A percentile compares a stretch with the other conserved stretches of the same genome.
Conservation (phyloP, 2,797 vertebrate genomes). For the Smutsia gigantea region DNA sequence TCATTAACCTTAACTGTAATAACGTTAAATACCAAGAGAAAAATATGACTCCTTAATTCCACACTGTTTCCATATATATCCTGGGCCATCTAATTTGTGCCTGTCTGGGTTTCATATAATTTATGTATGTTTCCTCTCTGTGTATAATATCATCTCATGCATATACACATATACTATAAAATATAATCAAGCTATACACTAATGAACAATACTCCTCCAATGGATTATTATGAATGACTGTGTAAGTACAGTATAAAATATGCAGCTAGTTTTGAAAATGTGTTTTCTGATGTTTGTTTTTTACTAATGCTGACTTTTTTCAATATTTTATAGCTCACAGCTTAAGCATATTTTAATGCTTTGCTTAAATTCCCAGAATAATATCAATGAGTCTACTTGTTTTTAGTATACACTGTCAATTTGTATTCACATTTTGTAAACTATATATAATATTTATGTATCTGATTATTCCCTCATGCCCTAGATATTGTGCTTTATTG, state of each 20-base stretch:
- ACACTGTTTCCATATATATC: background rate
- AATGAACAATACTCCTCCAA: background rate
- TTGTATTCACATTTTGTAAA: background rate
- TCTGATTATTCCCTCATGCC: background rate
- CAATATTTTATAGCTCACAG: background rate
- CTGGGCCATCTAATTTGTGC: background rate
- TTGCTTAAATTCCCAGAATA: background rate
- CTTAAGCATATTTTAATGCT: background rate
- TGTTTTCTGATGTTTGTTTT: background rate
- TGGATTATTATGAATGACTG: background rate
- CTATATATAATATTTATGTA: background rate
- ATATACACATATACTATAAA: background rate
- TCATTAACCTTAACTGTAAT: background rate
- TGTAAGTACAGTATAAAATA: background rate
- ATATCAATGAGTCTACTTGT: background rate
- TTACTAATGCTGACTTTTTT: background rate
- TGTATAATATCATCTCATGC: background rate
- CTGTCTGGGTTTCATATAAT: background rate
- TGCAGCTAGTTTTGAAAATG: background rate
- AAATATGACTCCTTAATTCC: background rate
- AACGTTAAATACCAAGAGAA: background rate
- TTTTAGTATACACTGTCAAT: background rate
- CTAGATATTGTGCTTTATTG: background rate
- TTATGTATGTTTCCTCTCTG: background rate
- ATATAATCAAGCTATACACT: background rate